Base-by-base conservation (phyloP, 2,797 vertebrate genomes). In the Garrulus glandarius region DNA sequence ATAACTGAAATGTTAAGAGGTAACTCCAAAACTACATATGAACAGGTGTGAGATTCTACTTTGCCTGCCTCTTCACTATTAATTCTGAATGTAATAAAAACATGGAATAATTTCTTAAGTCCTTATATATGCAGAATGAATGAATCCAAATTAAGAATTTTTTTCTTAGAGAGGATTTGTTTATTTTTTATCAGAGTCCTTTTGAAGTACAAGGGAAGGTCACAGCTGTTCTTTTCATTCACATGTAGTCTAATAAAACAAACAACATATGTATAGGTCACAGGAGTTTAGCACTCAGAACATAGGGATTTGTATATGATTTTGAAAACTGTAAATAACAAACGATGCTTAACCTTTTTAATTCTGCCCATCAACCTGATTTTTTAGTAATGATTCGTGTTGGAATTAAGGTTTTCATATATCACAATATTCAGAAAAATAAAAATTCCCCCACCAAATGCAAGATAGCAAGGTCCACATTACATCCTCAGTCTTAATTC, bases 211-310 rank as follows among this genome's bases (percentile, higher is more conserved):
- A 79, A 81, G 70, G 57, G 50, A 36, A 90, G 77, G 74, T 79
- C 93, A 92, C 96, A 96, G 80, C 94, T 97, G 95, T 91, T 95
- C 76, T 84, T 55, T 83, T 95, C 87, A 79, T 88, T 93, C 83
- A 82, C 76, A 64, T 69, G 52, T 76, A 90, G 68, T 70, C 59
- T 90, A 36, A 55, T 87, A 92, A 94, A 96, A 76, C 80, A 96
- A 96, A 94, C 95, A 95, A 92, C 94, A 93, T 94, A 95, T 93
- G 93, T 70, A 76, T 46, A 63, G 80, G 85, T 89, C 72, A 46
- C 61, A 34, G 37, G 69, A 90, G 69, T 84, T 92, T 74, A 95
- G 83, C 76, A 53, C 47, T 94, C 61, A 41, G 79, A 96, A 90
- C 76, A 37, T 0, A 3, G 83, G 50, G 69, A 72, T 91, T 89